phyloP scores from a whole-genome alignment of 2,888 invertebrate species.

The Diplazon laetatorius region DNA sequence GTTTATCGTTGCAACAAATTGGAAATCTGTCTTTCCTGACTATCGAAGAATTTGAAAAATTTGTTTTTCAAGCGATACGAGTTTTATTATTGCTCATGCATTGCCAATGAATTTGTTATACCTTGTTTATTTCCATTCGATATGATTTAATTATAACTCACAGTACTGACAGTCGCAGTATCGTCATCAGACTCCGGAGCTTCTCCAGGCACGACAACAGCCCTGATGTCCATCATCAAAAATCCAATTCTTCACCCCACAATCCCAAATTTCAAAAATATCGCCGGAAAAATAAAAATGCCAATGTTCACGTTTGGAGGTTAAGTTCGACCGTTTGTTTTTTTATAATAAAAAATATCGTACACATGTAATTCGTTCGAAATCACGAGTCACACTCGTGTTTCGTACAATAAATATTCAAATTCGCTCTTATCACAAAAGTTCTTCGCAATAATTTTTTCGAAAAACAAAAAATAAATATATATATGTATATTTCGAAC shows the following conservation, averaged over 20 bases:
- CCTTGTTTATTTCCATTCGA: too few relatives aligned
- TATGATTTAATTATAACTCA: slow-evolving; percentile 57
- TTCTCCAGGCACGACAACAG: slow-evolving; percentile 79
- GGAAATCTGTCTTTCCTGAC: background rate
- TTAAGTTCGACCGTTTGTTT: slow-evolving; percentile 9
- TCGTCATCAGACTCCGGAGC: slow-evolving; percentile 81
- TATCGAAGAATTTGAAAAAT: too few relatives aligned
- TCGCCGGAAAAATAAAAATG: background rate
- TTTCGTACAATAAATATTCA: background rate
- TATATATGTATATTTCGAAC: background rate
- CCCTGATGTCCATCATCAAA: slow-evolving; percentile 80
- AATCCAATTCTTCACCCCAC: slow-evolving; percentile 59
- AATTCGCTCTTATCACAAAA: too few relatives aligned
- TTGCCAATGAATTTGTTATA: background rate
- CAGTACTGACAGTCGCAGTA: slow-evolving; percentile 73
- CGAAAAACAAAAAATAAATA: background rate
- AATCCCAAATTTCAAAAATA: background rate
- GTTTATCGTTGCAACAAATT: background rate
- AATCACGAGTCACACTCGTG: background rate
- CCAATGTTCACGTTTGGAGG: slow-evolving; percentile 8
- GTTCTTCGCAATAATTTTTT: background rate
- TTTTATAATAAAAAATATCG: background rate
- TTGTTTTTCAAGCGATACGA: too few relatives aligned
- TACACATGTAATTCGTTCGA: background rate
- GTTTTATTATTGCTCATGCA: too few relatives aligned